Base-by-base conservation (phyloP, 2,888 invertebrate species). In the Dione vanillae region DNA sequence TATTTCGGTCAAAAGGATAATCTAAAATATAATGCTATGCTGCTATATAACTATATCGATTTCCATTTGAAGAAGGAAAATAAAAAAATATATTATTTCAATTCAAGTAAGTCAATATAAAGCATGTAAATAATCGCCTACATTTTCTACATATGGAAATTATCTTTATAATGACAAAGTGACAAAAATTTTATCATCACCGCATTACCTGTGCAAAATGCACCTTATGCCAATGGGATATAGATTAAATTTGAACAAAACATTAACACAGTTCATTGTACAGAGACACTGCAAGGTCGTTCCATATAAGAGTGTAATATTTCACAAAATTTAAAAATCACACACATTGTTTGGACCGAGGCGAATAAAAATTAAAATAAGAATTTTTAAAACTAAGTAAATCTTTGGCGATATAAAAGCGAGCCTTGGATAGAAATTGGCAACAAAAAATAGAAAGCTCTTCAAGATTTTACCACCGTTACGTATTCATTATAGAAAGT, bases 211-310 rank as follows among this genome's bases (percentile, higher is more conserved):
- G 7, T 12, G 3, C n/a, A 61, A 47, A 61, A 16, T 54, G 35
- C 14, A 56, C 61, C 54, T 41, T 69, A 69, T 61, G 27, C 2
- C n/a, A 2, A 12, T 0, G 6, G 7, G 11, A 1, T 0, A 65
- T 40, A 65, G 12, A 52, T 40, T 51, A 54, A 35, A 65, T 66
- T 73, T 37, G 35, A 62, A 43, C 20, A 47, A 43, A 52, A 3
- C 11, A 27, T 27, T 27, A 2, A 27, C 1, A 61, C 51, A 43
- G 52, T 64, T 51, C 59, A 72, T 73, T 75, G 74, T 74, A 66
- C 62, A 72, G 71, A 74, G 73, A 72, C 71, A 74, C 40, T 69
- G 75, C 80, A 82, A 82, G 82, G 80, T 75, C 78, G 58, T 76
- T 73, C 75, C 74, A 76, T 73, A 66, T 76, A 75, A 69, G 72